Evolutionary conservation across 1,140 invertebrate genomes (phyloP), one percentile per base, ranked within the genome.

Genomic region (Gryllus bimaculatus): DNA sequence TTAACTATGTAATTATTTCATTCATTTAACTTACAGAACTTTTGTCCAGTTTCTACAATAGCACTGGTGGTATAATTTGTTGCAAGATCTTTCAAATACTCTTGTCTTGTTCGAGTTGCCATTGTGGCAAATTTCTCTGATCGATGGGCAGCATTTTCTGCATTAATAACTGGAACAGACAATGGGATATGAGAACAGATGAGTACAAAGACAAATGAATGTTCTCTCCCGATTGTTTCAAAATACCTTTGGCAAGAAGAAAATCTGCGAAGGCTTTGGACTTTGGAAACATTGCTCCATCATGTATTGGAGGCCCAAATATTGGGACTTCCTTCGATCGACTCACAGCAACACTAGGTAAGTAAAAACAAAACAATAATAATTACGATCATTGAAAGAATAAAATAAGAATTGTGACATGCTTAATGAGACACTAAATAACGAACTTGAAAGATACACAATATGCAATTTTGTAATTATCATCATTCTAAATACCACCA

Each of bases 71-170:
- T 90, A 87, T 95, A 94, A 87, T 97, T 98, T 66, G 91, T 90
- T 8, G 96, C 93, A 78, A 99, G 89, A 85, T 95, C 93, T 85
- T 98, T 98, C 79, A 99, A 88, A 86, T 98, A 98, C 87, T 98
- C 97, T 85, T 98, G 95, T 83, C 97, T 89, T 20, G 98, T 99
- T 83, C 98, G 89, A 10, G 95, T 96, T 7, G 97, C 96, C 96
- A 99, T 98, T 8, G 95, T 96, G 76, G 94, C 94, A 87, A 99
- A 99, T 87, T 99, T 99, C 83, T 98, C 95, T 12, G 96, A 97
- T 80, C 94, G 90, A 83, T 98, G 96, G 13, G 96, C 96, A 18
- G 97, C 96, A 88, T 98, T 98, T 87, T 99, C 97, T 26, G 95
- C 97, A 88, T 99, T 99, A 75, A 99, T 97, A 26, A 98, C 94